These are phyloP conservation scores for Ostrea edulis DNA, from an alignment of 1,140 invertebrate species.

Conservation along the genomic window DNA sequence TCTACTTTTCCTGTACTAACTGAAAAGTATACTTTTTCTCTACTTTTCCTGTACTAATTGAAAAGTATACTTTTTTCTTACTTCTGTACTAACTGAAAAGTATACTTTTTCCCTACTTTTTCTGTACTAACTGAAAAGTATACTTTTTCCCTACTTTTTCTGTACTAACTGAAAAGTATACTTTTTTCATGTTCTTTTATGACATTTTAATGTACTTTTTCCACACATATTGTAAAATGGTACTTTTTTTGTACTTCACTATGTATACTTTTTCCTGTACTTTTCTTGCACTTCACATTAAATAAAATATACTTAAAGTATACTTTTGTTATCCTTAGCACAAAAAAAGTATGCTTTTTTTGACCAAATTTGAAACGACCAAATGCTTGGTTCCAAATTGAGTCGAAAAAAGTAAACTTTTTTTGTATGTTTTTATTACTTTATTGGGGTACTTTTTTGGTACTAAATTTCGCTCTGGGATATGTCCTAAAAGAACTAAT, in stretches of 20 bases:
- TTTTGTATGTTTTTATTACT: neutral
- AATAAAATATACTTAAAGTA: neutral
- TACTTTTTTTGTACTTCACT: neutral
- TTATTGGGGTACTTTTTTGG: neutral
- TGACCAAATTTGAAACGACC: too few species aligned
- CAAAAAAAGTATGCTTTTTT: conserved; percentile 3
- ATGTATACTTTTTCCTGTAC: neutral
- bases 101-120: too few species aligned
- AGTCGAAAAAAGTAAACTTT: neutral
- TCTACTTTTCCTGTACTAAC: neutral
- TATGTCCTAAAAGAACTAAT: too few species aligned
- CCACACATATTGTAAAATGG: neutral
- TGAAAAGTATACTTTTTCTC: too few species aligned
- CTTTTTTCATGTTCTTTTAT: neutral
- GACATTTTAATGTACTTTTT: neutral
- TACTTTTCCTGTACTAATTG: too few species aligned
- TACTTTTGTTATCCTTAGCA: neutral
- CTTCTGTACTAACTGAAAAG: too few species aligned
- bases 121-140: too few species aligned
- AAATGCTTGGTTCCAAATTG: neutral
- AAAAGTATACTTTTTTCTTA: too few species aligned
- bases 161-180: too few species aligned
- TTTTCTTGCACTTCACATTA: neutral
- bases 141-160: too few species aligned
- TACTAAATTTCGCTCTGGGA: neutral